phyloP scores from a whole-genome alignment of 2,888 invertebrate genomes.

The Antitype chi region DNA sequence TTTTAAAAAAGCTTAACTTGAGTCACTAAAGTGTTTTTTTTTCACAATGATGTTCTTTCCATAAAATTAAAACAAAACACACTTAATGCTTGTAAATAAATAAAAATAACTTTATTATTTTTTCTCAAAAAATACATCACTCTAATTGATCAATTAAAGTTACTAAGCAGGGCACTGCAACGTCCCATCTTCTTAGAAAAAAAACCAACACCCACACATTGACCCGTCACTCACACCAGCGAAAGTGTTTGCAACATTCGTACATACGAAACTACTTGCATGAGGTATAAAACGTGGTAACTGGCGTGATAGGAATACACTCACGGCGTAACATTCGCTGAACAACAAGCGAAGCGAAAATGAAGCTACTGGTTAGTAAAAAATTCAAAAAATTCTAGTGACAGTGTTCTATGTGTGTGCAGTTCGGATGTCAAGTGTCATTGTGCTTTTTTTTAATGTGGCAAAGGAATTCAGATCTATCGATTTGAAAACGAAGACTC shows the following conservation, averaged over 20 bases:
- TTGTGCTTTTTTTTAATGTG: constrained; percentile 50
- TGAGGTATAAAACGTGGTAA: constrained; percentile 85
- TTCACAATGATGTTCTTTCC: no score
- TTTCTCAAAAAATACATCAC: neutral
- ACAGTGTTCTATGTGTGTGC: constrained; percentile 56
- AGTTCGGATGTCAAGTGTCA: constrained; percentile 55
- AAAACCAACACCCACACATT: constrained; percentile 72
- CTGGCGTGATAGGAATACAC: constrained; percentile 77
- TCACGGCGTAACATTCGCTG: constrained; percentile 87
- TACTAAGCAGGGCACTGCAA: constrained; percentile 1
- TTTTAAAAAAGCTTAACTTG: no score
- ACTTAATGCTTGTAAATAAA: neutral
- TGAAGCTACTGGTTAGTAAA: constrained; percentile 89
- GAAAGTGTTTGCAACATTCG: constrained; percentile 87
- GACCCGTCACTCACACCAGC: constrained; percentile 75
- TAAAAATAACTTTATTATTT: neutral
- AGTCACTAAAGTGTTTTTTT: no score
- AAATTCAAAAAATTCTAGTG: constrained; percentile 65
- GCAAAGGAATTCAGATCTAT: constrained; percentile 21
- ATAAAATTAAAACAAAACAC: neutral
- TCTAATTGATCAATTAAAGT: constrained; percentile 10
- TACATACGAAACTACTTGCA: constrained; percentile 81
- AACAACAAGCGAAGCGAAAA: constrained; percentile 87
- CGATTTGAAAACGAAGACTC: constrained; percentile 15
- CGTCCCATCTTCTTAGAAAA: constrained; percentile 64